Evolutionary conservation across 2,888 invertebrate genomes (phyloP).

Genomic region (Hanleya hanleyi): DNA sequence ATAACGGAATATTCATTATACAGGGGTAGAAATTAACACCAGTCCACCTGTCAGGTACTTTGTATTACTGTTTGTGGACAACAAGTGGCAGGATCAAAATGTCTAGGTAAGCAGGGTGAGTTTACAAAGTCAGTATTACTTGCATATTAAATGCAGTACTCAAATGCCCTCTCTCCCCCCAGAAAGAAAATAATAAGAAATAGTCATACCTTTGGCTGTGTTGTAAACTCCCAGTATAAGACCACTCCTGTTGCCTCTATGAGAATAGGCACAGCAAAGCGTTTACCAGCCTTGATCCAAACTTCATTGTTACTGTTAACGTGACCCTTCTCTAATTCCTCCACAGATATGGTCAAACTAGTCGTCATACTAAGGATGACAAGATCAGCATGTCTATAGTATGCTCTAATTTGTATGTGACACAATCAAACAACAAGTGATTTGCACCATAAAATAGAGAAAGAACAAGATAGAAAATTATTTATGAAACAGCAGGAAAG

Average conservation of each 20-base stretch:
- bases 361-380: conserved; percentile 46
- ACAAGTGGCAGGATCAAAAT: not conserved
- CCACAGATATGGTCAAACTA: conserved; percentile 52
- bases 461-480: not conserved
- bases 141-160: not conserved
- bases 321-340: conserved; percentile 55
- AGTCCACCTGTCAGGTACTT: too few relatives aligned
- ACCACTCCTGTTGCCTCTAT: conserved; percentile 54
- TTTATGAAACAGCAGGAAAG: conserved; percentile 3
- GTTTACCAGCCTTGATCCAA: conserved; percentile 68
- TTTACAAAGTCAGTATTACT: not conserved
- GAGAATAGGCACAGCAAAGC: conserved; percentile 64
- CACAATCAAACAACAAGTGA: not conserved
- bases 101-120: not conserved
- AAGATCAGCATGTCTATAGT: not conserved
- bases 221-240: conserved; percentile 71
- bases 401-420: too few relatives aligned
- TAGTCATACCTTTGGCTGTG: conserved; percentile 73
- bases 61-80: too few relatives aligned
- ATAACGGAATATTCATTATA: too few relatives aligned
- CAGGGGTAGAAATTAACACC: too few relatives aligned
- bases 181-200: too few relatives aligned
- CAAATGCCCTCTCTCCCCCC: too few relatives aligned
- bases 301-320: conserved; percentile 60
- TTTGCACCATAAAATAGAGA: not conserved